Base-by-base conservation (phyloP, 2,113 vertebrate genomes). In the Erpornis zantholeuca region DNA sequence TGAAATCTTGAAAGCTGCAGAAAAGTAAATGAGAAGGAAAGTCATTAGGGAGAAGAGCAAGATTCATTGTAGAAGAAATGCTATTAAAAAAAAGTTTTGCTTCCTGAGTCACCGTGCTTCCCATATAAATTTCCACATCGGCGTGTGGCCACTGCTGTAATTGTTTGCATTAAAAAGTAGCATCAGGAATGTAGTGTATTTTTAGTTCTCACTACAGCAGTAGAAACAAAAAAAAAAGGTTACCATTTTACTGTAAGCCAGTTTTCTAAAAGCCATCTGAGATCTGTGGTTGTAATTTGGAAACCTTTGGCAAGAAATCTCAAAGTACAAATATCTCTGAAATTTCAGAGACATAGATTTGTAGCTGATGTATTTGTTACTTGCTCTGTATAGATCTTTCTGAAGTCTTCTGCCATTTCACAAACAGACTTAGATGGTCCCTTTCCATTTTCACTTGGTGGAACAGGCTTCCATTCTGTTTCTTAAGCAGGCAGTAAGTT, bases 21-120 rank as follows among this genome's bases (percentile, higher is more conserved):
- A 56, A 91, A 59, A 96, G 28, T 33, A 82, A 84, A 80, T 11
- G 10, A 86, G 38, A 90, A 91, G 42, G 54, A 17, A 75, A 85
- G 47, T 78, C 71, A 29, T 59, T 65, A 82, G 84, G 66, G 86
- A 92, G 86, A 87, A 68, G 66, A 76, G 73, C 81, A 86, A 69
- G 78, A 89, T 88, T 42, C 75, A 47, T 63, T 73, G 60, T 94
- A 60, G 95, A 92, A 94, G 88, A 94, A 90, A 86, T 85, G 42
- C 36, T 91, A 11, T 69, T 92, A 91, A 73, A 90, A 28, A 72
- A 88, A 94, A 92, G 49, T 29, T 68, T 86, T 96, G 28, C 38
- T 54, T 93, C n/a, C 49, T 68, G 89, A 79, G 59, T 86, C 91
- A 70, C 87, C 1, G 3, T 64, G 70, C 66, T 89, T 94, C 71